phyloP scores from a whole-genome alignment of 2,113 vertebrate species.

The Bos indicus region DNA sequence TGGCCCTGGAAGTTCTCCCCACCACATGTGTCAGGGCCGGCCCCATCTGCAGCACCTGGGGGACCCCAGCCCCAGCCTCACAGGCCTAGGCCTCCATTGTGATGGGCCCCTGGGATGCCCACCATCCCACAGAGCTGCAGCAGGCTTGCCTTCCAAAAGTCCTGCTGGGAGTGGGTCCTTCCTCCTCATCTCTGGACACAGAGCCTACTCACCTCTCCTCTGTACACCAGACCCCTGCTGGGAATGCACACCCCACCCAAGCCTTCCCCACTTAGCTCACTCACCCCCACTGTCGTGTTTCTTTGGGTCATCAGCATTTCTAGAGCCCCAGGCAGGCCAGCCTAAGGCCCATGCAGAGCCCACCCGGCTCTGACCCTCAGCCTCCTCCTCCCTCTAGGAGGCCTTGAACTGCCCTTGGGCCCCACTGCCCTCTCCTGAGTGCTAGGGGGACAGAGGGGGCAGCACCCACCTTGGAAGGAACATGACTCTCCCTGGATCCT shows the following conservation, averaged over 20 bases:
- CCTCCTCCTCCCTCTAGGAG: too few relatives aligned
- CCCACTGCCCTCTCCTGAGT: neutral
- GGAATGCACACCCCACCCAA: neutral
- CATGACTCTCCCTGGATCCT: neutral
- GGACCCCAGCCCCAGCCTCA: neutral
- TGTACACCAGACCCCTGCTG: too few relatives aligned
- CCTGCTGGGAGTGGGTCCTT: neutral
- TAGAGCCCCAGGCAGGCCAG: neutral
- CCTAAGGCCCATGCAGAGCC: neutral
- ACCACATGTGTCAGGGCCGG: accelerated
- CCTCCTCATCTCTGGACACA: neutral
- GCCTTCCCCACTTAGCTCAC: neutral
- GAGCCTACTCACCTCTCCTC: neutral
- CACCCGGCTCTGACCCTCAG: neutral
- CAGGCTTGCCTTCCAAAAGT: neutral
- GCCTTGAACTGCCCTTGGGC: neutral
- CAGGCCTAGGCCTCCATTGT: neutral
- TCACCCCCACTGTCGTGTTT: too few relatives aligned
- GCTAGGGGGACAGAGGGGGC: neutral
- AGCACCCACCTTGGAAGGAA: neutral
- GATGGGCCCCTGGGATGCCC: neutral
- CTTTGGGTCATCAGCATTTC: neutral
- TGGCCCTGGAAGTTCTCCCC: neutral
- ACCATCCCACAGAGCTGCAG: neutral
- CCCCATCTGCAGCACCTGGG: accelerated